phyloP scores from a whole-genome alignment of 2,113 vertebrate genomes.

The Lagopus leucura region DNA sequence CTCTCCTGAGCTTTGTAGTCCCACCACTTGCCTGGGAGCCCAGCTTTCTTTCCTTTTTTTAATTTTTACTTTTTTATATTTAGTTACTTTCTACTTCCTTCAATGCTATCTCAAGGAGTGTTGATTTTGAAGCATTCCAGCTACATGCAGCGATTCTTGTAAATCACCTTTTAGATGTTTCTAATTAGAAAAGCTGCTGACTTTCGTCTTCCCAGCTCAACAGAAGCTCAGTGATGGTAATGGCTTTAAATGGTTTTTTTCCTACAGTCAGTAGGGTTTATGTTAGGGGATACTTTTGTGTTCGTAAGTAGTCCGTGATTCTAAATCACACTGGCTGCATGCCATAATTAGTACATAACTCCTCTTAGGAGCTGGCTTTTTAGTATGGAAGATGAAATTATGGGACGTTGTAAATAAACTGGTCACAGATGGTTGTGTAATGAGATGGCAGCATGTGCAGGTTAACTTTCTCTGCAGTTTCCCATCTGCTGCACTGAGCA shows the following conservation, averaged over 20 bases:
- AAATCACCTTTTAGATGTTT: background rate
- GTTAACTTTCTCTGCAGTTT: slow-evolving; percentile 47
- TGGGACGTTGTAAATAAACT: slow-evolving; percentile 32
- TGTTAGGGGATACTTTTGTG: background rate
- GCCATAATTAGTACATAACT: background rate
- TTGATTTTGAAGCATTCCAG: background rate
- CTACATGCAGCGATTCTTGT: background rate
- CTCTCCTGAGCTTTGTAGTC: background rate
- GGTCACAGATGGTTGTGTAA: slow-evolving; percentile 36
- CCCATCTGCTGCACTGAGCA: slow-evolving; percentile 30
- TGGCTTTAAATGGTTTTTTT: background rate
- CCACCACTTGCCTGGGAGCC: background rate
- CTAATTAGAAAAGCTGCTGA: background rate
- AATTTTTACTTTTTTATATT: background rate
- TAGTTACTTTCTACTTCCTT: background rate
- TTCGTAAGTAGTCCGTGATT: background rate
- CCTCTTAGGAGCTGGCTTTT: background rate
- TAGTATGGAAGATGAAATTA: slow-evolving; percentile 11
- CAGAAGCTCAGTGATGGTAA: background rate
- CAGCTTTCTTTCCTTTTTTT: background rate
- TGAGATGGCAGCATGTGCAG: background rate
- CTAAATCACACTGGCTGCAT: background rate
- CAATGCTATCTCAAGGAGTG: background rate
- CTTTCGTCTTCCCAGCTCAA: background rate
- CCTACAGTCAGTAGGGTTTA: background rate